Conservation (phyloP, 2,888 invertebrate genomes). For the Merodon equestris region DNA sequence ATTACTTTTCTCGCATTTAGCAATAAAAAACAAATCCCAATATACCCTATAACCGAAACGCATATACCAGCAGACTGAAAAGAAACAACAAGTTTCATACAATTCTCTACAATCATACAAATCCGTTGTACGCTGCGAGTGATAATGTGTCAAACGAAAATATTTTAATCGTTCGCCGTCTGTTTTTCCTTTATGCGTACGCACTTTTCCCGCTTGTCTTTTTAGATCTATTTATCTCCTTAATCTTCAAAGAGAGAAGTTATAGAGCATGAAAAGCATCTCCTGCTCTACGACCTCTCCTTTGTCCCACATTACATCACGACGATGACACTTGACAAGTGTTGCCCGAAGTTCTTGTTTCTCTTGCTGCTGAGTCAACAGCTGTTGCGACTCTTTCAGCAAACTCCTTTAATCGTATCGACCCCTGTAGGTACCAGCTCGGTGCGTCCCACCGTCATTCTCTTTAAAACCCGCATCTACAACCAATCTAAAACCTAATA, state of each 20-base stretch:
- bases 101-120: too few species aligned
- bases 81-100: too few species aligned
- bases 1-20: too few species aligned
- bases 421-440: slow-evolving; percentile 6
- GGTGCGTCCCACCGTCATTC: background rate
- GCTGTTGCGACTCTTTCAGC: background rate
- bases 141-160: slow-evolving; percentile 42
- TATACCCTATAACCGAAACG: too few species aligned
- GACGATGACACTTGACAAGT: slow-evolving; percentile 44
- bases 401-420: background rate
- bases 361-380: background rate
- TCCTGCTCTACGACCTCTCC: slow-evolving; percentile 20
- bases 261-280: slow-evolving; percentile 47
- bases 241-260: slow-evolving; percentile 50
- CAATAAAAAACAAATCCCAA: too few species aligned
- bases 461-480: background rate
- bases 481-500: background rate
- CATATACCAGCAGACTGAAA: too few species aligned
- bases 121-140: slow-evolving; percentile 1
- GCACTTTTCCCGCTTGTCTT: slow-evolving; percentile 11
- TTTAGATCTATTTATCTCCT: slow-evolving; percentile 23
- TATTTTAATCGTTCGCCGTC: slow-evolving; percentile 39
- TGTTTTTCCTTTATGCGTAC: background rate
- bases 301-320: slow-evolving; percentile 16
- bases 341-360: slow-evolving; percentile 12